Percentiles rank a stretch among this genome's conserved stretches.
These are phyloP conservation scores for Rhagologus leucostigma DNA, from an alignment of 2,113 vertebrate genomes.

Conservation along the genomic window DNA sequence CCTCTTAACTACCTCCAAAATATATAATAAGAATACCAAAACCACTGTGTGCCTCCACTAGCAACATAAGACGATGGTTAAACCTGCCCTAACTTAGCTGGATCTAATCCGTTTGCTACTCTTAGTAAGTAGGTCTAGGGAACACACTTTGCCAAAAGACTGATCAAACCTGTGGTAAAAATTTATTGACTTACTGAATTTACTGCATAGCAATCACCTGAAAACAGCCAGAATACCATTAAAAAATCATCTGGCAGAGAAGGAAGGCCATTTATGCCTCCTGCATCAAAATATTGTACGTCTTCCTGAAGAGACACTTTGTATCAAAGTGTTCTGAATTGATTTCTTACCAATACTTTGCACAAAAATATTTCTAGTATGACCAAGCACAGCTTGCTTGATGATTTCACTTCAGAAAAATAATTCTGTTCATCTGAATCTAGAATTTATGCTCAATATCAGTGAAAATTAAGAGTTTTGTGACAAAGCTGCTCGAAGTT, in stretches of 20 bases:
- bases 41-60: background rate
- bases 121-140: background rate
- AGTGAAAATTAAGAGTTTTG: background rate
- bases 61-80: background rate
- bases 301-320: background rate
- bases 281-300: background rate
- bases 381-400: background rate
- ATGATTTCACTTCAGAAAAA: background rate
- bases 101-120: background rate
- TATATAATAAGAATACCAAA: background rate
- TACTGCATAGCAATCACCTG: background rate
- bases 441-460: background rate
- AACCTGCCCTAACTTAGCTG: background rate
- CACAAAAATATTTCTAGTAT: background rate
- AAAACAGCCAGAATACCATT: background rate
- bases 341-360: background rate
- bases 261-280: background rate
- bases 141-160: background rate
- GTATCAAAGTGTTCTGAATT: background rate
- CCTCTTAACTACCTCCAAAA: background rate
- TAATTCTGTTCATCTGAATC: background rate
- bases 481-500: background rate
- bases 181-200: background rate
- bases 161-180: background rate
- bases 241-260: background rate